phyloP scores from a whole-genome alignment of 2,888 invertebrate species.

The Norana najaformis region DNA sequence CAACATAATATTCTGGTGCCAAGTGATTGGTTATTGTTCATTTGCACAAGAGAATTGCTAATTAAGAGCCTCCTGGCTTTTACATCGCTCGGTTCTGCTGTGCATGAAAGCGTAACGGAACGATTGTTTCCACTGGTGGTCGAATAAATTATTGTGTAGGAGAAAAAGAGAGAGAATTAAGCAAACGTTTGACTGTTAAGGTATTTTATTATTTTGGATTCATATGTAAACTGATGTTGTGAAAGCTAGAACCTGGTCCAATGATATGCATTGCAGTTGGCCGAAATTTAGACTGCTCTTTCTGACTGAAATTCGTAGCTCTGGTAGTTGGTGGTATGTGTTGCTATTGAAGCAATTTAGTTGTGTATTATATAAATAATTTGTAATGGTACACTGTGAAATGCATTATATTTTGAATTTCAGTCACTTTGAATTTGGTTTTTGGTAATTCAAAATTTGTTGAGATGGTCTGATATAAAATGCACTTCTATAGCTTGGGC shows the following conservation, averaged over 20 bases:
- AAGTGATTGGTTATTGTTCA: background rate
- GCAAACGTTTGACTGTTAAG: background rate
- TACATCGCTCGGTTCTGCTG: background rate
- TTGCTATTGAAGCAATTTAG: background rate
- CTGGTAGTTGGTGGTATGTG: background rate
- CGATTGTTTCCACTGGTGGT: background rate
- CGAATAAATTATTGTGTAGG: background rate
- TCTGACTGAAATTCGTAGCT: background rate
- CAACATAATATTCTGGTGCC: background rate
- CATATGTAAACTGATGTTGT: background rate
- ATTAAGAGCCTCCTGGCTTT: background rate
- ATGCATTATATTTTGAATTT: background rate
- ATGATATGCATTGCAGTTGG: background rate
- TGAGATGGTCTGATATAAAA: too few species aligned
- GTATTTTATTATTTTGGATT: background rate
- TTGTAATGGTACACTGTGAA: background rate
- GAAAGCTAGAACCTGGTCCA: background rate
- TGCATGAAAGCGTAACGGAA: constrained; percentile 3
- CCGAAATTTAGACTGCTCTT: background rate
- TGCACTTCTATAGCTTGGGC: too few species aligned
- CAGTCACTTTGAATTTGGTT: background rate
- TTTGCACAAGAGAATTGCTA: background rate
- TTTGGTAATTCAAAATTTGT: background rate
- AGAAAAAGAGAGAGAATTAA: background rate
- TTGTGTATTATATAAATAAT: background rate